phyloP scores from a whole-genome alignment of 2,797 vertebrate species.

The Tragopan temminckii region DNA sequence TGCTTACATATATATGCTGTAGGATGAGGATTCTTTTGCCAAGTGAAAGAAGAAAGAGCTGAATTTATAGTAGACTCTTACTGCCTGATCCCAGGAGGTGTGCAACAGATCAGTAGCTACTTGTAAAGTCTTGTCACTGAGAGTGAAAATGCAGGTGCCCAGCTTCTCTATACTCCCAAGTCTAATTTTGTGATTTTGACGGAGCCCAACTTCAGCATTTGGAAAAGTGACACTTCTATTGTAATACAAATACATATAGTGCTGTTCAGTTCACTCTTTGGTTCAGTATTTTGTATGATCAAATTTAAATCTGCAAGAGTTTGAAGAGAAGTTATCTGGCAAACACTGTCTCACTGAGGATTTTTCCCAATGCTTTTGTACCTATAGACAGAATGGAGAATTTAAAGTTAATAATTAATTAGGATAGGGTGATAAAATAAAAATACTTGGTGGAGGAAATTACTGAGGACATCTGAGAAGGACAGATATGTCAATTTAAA shows the following conservation, averaged over 20 bases:
- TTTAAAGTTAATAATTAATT: constrained; percentile 60
- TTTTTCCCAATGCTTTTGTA: constrained; percentile 14
- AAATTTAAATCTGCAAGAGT: neutral
- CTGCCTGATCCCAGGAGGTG: neutral
- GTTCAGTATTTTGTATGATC: neutral
- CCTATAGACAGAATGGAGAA: neutral
- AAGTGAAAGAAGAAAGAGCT: neutral
- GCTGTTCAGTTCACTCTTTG: neutral
- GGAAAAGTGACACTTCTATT: neutral
- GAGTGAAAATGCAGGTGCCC: neutral
- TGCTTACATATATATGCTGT: neutral
- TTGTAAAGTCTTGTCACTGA: neutral
- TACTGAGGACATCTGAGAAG: constrained; percentile 25
- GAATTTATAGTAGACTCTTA: neutral
- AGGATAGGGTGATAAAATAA: neutral
- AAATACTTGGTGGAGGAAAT: constrained; percentile 17
- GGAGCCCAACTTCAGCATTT: neutral
- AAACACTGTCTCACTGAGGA: neutral
- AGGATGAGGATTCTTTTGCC: neutral
- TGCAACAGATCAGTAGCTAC: neutral
- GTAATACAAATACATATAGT: neutral
- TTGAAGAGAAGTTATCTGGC: neutral
- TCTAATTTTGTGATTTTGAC: neutral
- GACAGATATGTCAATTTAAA: constrained; percentile 28
- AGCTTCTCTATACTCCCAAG: neutral